Percentiles rank a stretch among this genome's conserved stretches.
Evolutionary conservation across 2,797 vertebrate species (phyloP).

Genomic region (Danio choprae): DNA sequence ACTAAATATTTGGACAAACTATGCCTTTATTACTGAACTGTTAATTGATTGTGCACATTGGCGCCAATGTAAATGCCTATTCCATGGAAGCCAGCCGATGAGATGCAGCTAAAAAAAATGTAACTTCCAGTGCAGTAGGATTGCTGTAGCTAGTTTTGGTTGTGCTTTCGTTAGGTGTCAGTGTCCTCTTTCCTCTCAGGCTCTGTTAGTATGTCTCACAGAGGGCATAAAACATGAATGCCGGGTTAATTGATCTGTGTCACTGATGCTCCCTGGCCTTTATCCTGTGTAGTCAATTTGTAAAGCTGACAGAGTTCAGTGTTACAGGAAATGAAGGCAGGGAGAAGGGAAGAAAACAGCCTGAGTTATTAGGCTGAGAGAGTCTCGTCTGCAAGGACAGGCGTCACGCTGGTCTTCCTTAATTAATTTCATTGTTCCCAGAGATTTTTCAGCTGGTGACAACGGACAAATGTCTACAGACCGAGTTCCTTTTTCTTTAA

Average conservation of each 20-base stretch:
- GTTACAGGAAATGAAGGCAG: constrained; percentile 46
- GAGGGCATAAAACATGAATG: constrained; percentile 29
- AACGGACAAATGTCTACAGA: not conserved
- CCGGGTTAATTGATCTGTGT: constrained; percentile 36
- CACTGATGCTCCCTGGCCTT: constrained; percentile 29
- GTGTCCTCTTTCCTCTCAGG: not conserved
- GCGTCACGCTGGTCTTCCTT: constrained; percentile 13
- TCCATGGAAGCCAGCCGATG: not conserved
- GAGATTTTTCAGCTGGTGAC: constrained; percentile 9
- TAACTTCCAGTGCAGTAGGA: not conserved
- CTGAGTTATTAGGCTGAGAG: constrained; percentile 29
- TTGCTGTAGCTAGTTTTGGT: not conserved
- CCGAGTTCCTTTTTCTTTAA: not conserved
- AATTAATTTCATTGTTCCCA: constrained; percentile 29
- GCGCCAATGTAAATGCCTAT: not conserved
- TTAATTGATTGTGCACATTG: not conserved
- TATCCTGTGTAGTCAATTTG: constrained; percentile 42
- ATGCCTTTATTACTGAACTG: not conserved
- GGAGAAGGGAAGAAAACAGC: constrained; percentile 33
- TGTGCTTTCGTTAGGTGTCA: constrained; percentile 29
- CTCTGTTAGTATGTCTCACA: not conserved
- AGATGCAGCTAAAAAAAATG: not conserved
- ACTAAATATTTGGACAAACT: not conserved
- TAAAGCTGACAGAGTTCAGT: constrained; percentile 39
- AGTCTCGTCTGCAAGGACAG: constrained; percentile 1